These are phyloP conservation scores for Dicyrtoma fusca DNA, from an alignment of 2,888 invertebrate species.

Conservation along the genomic window DNA sequence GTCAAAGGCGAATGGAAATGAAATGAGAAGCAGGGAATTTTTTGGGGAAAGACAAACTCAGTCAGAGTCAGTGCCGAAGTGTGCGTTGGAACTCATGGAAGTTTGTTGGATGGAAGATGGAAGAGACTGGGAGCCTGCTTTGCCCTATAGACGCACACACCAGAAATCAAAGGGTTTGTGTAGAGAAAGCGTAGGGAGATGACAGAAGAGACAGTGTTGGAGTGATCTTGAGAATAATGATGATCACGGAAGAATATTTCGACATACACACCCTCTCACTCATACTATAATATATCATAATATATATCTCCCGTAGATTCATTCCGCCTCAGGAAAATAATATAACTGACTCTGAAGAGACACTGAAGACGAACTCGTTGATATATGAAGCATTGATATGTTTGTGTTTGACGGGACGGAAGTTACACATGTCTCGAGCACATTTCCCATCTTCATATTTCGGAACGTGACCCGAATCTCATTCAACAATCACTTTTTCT, in stretches of 20 bases:
- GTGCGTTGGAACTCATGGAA: background rate
- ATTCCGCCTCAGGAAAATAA: background rate
- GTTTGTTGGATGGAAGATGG: background rate
- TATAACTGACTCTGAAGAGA: background rate
- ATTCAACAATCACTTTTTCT: slow-evolving; percentile 33
- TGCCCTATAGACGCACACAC: background rate
- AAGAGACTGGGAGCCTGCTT: background rate
- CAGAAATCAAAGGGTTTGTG: slow-evolving; percentile 36
- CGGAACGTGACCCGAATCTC: slow-evolving; percentile 53
- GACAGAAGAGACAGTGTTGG: slow-evolving; percentile 34
- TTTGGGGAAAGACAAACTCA: background rate
- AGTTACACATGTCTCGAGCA: slow-evolving; percentile 53
- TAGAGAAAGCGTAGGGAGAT: slow-evolving; percentile 27
- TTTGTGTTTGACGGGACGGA: slow-evolving; percentile 54
- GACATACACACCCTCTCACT: background rate
- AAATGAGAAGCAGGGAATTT: slow-evolving; percentile 9
- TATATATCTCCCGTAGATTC: no score
- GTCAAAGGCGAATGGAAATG: slow-evolving; percentile 27
- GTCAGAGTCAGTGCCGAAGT: no score
- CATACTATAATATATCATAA: background rate
- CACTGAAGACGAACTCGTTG: slow-evolving; percentile 1
- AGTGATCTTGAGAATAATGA: slow-evolving; percentile 41
- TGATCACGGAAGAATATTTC: slow-evolving; percentile 24
- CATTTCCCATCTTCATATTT: slow-evolving; percentile 54
- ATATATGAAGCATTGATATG: slow-evolving; percentile 44